These are phyloP conservation scores for Coecobrya sp. DNA, from an alignment of 2,888 invertebrate genomes.

Conservation along the genomic window DNA sequence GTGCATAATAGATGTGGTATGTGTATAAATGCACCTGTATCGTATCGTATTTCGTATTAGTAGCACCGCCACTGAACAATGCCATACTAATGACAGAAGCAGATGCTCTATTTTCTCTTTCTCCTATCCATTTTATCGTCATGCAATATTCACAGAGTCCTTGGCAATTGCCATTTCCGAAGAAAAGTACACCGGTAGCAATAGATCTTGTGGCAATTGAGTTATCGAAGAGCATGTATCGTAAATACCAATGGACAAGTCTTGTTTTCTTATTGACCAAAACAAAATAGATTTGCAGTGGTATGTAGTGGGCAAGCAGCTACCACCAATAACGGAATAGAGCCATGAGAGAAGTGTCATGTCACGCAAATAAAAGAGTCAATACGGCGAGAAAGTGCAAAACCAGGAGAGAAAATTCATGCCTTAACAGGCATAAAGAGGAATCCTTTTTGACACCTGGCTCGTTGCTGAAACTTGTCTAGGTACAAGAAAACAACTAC, in stretches of 20 bases:
- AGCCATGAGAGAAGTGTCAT: conserved; percentile 74
- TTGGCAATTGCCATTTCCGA: conserved; percentile 68
- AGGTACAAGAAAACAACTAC: background rate
- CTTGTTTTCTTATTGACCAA: conserved; percentile 55
- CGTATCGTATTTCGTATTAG: background rate
- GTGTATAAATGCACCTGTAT: conserved; percentile 13
- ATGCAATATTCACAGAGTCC: conserved; percentile 78
- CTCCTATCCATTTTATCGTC: conserved; percentile 69
- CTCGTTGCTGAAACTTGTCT: conserved; percentile 64
- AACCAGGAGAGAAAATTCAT: conserved; percentile 83
- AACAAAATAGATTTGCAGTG: conserved; percentile 15
- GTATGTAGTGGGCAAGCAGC: conserved; percentile 8
- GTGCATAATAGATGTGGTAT: conserved; percentile 55
- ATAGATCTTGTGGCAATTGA: conserved; percentile 72
- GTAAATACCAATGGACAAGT: conserved; percentile 72
- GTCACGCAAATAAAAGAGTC: conserved; percentile 77
- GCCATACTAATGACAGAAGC: conserved; percentile 44
- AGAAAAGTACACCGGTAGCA: conserved; percentile 45
- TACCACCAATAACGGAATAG: conserved; percentile 30
- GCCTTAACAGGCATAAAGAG: conserved; percentile 83
- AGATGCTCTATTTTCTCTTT: conserved; percentile 72
- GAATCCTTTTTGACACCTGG: conserved; percentile 84
- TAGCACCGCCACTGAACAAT: background rate
- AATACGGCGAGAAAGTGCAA: conserved; percentile 84
- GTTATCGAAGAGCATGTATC: conserved; percentile 75